Percentiles rank a stretch among this genome's conserved stretches.
Conservation (phyloP, 2,113 vertebrate species). For the Acanthisitta chloris region DNA sequence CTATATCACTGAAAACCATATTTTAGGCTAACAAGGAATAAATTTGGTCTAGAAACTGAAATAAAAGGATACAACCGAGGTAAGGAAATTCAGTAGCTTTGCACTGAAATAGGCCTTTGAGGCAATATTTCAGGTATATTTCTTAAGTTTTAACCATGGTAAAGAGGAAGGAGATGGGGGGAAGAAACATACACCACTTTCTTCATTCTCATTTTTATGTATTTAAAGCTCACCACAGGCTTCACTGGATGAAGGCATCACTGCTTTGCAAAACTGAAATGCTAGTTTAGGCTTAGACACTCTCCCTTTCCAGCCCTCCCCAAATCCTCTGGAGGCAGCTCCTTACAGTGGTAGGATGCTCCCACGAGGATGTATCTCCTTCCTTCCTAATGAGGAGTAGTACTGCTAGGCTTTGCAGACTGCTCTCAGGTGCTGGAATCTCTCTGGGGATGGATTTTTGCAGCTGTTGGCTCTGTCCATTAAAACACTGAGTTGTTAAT, state of each 20-base stretch:
- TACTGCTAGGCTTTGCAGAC: background rate
- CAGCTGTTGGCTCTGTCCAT: background rate
- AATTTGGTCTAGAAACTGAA: background rate
- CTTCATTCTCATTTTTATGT: background rate
- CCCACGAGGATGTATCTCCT: background rate
- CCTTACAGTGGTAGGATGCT: background rate
- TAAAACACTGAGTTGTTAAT: slow-evolving; percentile 22
- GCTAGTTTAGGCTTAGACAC: background rate
- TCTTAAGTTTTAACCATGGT: background rate
- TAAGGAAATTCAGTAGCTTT: background rate
- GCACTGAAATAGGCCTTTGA: background rate
- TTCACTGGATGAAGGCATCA: background rate
- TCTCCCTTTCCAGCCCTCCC: background rate
- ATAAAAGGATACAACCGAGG: background rate
- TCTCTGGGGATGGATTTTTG: background rate
- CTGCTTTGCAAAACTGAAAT: background rate
- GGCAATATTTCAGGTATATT: background rate
- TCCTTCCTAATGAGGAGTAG: background rate
- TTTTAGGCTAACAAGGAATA: background rate
- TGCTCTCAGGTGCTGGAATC: background rate
- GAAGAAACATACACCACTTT: background rate
- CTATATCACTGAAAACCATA: background rate
- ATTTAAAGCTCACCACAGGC: background rate
- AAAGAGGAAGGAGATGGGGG: background rate
- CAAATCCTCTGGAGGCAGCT: background rate